Conservation (phyloP, 1,140 invertebrate genomes). For the Temnothorax longispinosus region DNA sequence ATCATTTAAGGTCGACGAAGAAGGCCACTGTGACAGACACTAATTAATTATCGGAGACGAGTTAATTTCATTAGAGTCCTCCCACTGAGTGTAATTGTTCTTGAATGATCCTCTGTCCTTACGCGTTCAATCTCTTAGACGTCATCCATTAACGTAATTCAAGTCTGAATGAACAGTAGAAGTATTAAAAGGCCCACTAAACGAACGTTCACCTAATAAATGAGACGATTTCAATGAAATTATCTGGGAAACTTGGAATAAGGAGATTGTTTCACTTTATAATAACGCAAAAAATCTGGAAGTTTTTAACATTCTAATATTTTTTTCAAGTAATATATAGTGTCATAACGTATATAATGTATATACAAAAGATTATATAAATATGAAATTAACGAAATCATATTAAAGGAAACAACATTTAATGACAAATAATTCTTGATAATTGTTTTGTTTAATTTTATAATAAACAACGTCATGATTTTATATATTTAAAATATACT, state of each 20-base stretch:
- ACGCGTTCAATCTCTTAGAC: slow-evolving; percentile 50
- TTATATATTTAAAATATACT: background rate
- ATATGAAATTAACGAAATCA: background rate
- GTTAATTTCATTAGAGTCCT: slow-evolving; percentile 74
- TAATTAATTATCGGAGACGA: slow-evolving; percentile 68
- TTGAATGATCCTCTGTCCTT: slow-evolving; percentile 56
- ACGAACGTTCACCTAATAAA: slow-evolving; percentile 30
- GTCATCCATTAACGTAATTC: slow-evolving; percentile 60
- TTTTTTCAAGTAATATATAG: background rate
- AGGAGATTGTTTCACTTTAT: background rate
- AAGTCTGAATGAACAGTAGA: slow-evolving; percentile 54
- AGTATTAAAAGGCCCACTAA: slow-evolving; percentile 48
- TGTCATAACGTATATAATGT: background rate
- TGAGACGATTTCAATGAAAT: slow-evolving; percentile 39
- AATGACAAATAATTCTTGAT: background rate
- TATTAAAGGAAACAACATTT: background rate
- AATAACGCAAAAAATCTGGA: background rate
- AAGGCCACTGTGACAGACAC: slow-evolving; percentile 34
- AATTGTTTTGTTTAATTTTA: background rate
- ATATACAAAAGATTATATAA: background rate
- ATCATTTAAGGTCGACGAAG: slow-evolving; percentile 38
- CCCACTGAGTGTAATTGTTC: slow-evolving; percentile 66
- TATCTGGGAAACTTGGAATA: background rate
- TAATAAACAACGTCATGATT: background rate
- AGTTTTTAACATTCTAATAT: background rate